Evolutionary conservation across 2,888 invertebrate species (phyloP), one percentile per base, ranked within the genome.

Genomic region (Drosophila yooni): DNA sequence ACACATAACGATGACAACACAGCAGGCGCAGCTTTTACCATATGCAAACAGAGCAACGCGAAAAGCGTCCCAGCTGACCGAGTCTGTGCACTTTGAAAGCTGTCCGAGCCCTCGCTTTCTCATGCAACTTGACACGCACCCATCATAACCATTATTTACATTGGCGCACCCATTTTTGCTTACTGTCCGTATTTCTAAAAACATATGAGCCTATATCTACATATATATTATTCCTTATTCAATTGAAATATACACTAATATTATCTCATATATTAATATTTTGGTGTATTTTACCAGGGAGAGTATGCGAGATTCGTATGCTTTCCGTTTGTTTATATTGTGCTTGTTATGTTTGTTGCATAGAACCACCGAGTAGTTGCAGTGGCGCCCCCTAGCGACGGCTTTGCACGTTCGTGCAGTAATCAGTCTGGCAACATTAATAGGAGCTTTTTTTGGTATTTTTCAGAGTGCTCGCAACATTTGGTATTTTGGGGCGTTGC

Each of bases 1-100:
- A 76, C 79, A 82, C 73, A 81, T 74, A 82, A 82, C 82, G 76
- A 79, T 79, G 74, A 80, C 82, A 81, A 82, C 79, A 79, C 67
- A 48, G 72, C 43, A 52, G 21, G 27, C 52, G 15, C 11, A 81
- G 83, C 80, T 81, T 81, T 76, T 65, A 31, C 52, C 63, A 52
- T 77, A 67, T 58, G 63, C 68, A 82, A 70, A 71, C 68, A 65
- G 63, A 66, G 52, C 29, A 50, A 64, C 38, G 68, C 40, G 38
- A 38, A 56, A 77, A 78, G 74, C 74, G 59, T 70, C 74, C 58
- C 77, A 78, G 77, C 78, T 78, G 77, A 78, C 78, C 46, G 64
- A 74, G 25, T 72, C 48, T 27, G 3, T 21, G 38, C 59, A 51
- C 76, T 18, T 62, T 48, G 3, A 46, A 31, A 38, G 58, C 29